Percentiles rank a stretch among this genome's conserved stretches.
Conservation (phyloP, 2,888 invertebrate species). For the Drosophila monieri region DNA sequence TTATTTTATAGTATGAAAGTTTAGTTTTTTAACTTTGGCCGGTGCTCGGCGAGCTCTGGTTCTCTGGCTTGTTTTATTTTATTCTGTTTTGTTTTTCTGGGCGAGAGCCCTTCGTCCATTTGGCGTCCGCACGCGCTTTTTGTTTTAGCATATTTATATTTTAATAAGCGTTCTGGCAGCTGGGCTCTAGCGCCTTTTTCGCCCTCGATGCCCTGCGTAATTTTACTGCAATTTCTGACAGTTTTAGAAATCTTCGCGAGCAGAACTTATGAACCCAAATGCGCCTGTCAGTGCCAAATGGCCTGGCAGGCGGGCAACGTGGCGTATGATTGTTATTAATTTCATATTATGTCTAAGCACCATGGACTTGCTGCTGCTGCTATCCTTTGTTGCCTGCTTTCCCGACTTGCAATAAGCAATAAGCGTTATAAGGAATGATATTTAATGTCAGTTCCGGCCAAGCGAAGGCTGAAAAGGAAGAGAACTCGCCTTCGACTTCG, state of each 20-base stretch:
- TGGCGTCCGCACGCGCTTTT: conserved; percentile 51
- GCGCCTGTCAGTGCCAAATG: conserved; percentile 78
- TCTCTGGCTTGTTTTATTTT: conserved; percentile 25
- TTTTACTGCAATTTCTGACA: conserved; percentile 79
- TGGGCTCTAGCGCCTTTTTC: conserved; percentile 65
- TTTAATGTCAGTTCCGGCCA: conserved; percentile 60
- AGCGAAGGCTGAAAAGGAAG: conserved; percentile 24
- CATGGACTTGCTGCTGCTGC: conserved; percentile 24
- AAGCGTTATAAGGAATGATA: conserved; percentile 75
- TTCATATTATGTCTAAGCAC: conserved; percentile 69
- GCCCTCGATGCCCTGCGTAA: conserved; percentile 54
- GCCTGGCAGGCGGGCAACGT: conserved; percentile 59
- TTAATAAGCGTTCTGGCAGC: conserved; percentile 78
- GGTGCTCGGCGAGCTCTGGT: conserved; percentile 23
- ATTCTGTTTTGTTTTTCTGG: conserved; percentile 28
- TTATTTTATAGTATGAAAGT: conserved; percentile 80
- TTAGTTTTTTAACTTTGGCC: conserved; percentile 75
- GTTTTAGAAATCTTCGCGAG: conserved; percentile 76
- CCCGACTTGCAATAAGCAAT: conserved; percentile 69
- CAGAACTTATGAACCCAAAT: conserved; percentile 72
- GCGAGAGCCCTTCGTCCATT: conserved; percentile 47
- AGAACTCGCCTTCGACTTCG: conserved; percentile 22
- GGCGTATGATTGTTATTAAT: conserved; percentile 79
- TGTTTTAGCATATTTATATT: conserved; percentile 77
- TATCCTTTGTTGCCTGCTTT: conserved; percentile 26